Base-by-base conservation (phyloP, 2,113 vertebrate species). In the Oncorhynchus nerka region DNA sequence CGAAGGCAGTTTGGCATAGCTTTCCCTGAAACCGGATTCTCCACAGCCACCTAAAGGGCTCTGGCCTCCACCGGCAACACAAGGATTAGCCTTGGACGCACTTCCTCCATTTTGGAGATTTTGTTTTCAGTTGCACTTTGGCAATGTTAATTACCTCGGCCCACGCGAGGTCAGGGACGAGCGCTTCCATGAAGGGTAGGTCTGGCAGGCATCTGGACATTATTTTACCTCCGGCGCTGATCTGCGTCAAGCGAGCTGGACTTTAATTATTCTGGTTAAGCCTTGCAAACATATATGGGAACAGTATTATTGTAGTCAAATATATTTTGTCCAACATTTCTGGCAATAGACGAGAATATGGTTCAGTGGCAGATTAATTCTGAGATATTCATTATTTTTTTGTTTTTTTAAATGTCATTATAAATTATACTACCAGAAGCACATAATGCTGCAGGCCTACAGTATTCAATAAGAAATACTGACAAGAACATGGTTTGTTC, bases 211-310 rank as follows among this genome's bases (percentile, higher is more conserved):
- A 90, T 88, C 83, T 81, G 83, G 89, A 90, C 85, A 75, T 88
- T 78, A 87, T 82, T 80, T 89, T 87, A 85, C 88, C 86, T 88
- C 85, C 61, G 79, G 89, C 82, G 80, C 59, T 81, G 83, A 86
- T 84, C 89, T 88, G 88, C 71, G 75, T 90, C 88, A 86, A 84
- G 81, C 76, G 74, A 67, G 81, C 81, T 81, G 55, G 77, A 81
- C 80, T 86, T 90, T 89, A 84, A 90, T 89, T 89, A 89, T 89
- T 89, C 85, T 75, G 81, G 74, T 85, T 88, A 88, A 91, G 90
- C 83, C 74, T 72, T 84, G 77, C 79, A 80, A 83, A 90, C 89
- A 86, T 79, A 91, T 89, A 88, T 81, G 79, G 83, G 81, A 80
- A 79, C 83, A 84, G 75, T 73, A 79, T 79, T 32, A 30, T 78